Evolutionary conservation across 2,888 invertebrate genomes (phyloP).

Genomic region (Matsumyia berberina): DNA sequence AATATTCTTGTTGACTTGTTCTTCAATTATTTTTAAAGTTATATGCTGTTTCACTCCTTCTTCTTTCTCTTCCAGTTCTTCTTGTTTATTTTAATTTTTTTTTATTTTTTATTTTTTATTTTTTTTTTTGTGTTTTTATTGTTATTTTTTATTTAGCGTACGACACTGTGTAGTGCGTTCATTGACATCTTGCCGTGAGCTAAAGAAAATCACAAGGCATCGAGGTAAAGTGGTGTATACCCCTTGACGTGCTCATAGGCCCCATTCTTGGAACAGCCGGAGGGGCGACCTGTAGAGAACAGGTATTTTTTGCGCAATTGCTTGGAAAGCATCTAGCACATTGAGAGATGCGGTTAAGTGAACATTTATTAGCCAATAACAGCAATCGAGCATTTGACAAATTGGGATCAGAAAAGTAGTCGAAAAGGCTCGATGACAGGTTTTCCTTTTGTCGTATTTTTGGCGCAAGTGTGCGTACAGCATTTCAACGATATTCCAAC

Average conservation of each 20-base stretch:
- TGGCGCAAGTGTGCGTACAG: constrained; percentile 26
- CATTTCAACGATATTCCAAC: constrained; percentile 11
- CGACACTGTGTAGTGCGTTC: constrained; percentile 52
- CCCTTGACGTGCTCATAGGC: constrained; percentile 37
- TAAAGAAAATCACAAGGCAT: constrained; percentile 55
- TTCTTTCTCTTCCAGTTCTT: constrained; percentile 6
- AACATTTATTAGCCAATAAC: constrained; percentile 68
- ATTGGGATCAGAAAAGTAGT: constrained; percentile 57
- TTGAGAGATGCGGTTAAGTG: constrained; percentile 54
- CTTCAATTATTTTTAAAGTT: constrained; percentile 32
- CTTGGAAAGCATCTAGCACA: constrained; percentile 53
- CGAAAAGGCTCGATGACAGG: constrained; percentile 53
- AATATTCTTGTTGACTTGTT: constrained; percentile 52
- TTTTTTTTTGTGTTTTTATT: constrained; percentile 16
- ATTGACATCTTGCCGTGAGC: constrained; percentile 73
- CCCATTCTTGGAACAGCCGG: not conserved
- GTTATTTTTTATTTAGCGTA: constrained; percentile 57
- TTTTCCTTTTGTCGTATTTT: constrained; percentile 33
- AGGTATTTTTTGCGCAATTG: constrained; percentile 68
- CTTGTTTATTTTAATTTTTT: constrained; percentile 7
- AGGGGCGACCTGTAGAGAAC: constrained; percentile 16
- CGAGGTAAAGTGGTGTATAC: constrained; percentile 47
- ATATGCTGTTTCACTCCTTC: not conserved
- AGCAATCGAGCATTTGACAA: constrained; percentile 58
- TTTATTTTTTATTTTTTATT: no score